Percentiles rank a stretch among this genome's conserved stretches.
phyloP scores from a whole-genome alignment of 2,888 invertebrate species.

The Epicampocera succincta region DNA sequence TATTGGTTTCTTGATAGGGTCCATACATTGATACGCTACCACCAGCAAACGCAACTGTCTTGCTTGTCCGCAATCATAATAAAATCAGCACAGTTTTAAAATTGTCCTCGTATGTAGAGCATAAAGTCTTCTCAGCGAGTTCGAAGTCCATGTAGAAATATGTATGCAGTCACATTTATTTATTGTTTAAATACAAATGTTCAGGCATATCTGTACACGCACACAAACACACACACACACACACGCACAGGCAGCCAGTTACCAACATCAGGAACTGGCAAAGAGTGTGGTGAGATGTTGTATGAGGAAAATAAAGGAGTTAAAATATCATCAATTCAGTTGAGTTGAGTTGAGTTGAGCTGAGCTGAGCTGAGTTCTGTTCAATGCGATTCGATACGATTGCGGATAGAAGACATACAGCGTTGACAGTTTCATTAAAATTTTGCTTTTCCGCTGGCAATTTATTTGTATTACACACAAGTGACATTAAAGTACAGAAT shows the following conservation, averaged over 20 bases:
- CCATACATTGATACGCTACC: too few species aligned
- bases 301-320: slow-evolving; percentile 26
- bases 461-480: slow-evolving; percentile 71
- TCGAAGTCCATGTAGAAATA: neutral
- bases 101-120: neutral
- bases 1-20: too few species aligned
- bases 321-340: slow-evolving; percentile 51
- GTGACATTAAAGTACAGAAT: slow-evolving; percentile 67
- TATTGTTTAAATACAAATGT: slow-evolving; percentile 20
- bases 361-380: slow-evolving; percentile 48
- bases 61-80: too few species aligned
- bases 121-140: neutral
- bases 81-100: too few species aligned
- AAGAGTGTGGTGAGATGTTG: slow-evolving; percentile 27
- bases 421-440: slow-evolving; percentile 72
- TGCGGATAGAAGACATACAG: slow-evolving; percentile 58
- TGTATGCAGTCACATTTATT: slow-evolving; percentile 33
- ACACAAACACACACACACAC: neutral
- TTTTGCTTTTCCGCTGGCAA: slow-evolving; percentile 69
- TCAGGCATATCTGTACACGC: neutral
- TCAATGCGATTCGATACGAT: slow-evolving; percentile 37
- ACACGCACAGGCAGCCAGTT: slow-evolving; percentile 16
- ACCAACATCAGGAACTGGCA: slow-evolving; percentile 22
- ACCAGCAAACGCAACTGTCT: too few species aligned
- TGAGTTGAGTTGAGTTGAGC: slow-evolving; percentile 49